phyloP scores from a whole-genome alignment of 2,888 invertebrate species.

The Polietes domitor region DNA sequence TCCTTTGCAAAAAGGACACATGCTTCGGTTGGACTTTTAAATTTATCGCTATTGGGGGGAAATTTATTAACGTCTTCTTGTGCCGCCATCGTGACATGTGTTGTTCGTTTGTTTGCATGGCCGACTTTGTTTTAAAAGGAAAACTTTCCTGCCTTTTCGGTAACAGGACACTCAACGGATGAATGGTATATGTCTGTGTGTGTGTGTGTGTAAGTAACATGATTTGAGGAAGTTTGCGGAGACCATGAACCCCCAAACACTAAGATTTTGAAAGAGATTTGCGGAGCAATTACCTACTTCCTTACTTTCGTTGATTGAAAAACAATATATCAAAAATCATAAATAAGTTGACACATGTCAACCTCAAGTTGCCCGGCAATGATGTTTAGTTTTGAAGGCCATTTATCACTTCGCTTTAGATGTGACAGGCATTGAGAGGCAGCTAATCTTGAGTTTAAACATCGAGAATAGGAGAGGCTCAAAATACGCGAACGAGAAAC shows the following conservation, averaged over 20 bases:
- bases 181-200: too few species aligned
- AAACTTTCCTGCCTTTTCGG: background rate
- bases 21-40: conserved; percentile 6
- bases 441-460: too few species aligned
- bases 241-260: background rate
- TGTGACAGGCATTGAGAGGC: background rate
- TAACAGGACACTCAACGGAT: too few species aligned
- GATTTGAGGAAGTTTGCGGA: background rate
- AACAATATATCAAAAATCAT: background rate
- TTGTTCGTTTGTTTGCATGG: background rate
- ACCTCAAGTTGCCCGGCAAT: background rate
- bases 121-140: too few species aligned
- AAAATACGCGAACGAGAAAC: too few species aligned
- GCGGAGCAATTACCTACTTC: background rate
- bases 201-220: too few species aligned
- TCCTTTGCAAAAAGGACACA: conserved; percentile 14
- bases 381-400: background rate
- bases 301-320: background rate
- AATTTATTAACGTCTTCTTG: conserved; percentile 12
- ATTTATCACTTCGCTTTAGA: background rate
- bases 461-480: too few species aligned
- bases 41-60: background rate
- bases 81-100: background rate
- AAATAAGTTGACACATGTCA: background rate
- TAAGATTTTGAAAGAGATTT: background rate